A percentile compares a stretch with the other conserved stretches of the same genome.
These are phyloP conservation scores for Clivina fossor DNA, from an alignment of 2,888 invertebrate genomes.

Conservation along the genomic window DNA sequence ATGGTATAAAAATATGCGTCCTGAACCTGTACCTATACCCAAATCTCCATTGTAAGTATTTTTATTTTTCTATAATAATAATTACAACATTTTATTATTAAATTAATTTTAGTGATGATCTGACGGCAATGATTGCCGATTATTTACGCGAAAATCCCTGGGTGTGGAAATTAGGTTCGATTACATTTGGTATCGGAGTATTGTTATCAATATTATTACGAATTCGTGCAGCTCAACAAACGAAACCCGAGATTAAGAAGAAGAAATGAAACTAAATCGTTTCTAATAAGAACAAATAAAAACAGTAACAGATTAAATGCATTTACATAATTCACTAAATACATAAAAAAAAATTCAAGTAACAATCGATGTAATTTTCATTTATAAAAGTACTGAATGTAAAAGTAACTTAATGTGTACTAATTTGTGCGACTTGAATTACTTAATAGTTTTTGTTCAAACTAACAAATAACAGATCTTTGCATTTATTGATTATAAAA, in stretches of 20 bases:
- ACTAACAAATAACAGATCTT: too few relatives aligned
- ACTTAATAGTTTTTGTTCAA: too few relatives aligned
- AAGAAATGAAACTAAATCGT: slow-evolving; percentile 22
- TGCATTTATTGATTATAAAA: too few relatives aligned
- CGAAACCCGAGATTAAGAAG: slow-evolving; percentile 40
- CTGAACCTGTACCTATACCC: slow-evolving; percentile 70
- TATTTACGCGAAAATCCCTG: slow-evolving; percentile 60
- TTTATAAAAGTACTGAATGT: too few relatives aligned
- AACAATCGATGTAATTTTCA: too few relatives aligned
- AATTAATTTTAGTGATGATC: slow-evolving; percentile 59
- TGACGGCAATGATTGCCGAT: slow-evolving; percentile 59
- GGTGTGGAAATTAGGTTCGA: slow-evolving; percentile 58
- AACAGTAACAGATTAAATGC: not conserved
- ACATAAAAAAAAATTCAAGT: too few relatives aligned
- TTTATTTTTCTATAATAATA: slow-evolving; percentile 19
- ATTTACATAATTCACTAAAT: too few relatives aligned
- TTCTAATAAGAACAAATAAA: not conserved
- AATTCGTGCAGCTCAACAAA: slow-evolving; percentile 37
- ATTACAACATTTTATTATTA: slow-evolving; percentile 26
- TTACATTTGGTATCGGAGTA: slow-evolving; percentile 53
- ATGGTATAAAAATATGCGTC: slow-evolving; percentile 77
- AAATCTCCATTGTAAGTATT: slow-evolving; percentile 66
- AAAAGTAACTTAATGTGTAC: too few relatives aligned
- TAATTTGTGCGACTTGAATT: too few relatives aligned
- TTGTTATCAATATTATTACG: slow-evolving; percentile 49